Conservation (phyloP, 2,797 vertebrate species). For the Sciaenops ocellatus region DNA sequence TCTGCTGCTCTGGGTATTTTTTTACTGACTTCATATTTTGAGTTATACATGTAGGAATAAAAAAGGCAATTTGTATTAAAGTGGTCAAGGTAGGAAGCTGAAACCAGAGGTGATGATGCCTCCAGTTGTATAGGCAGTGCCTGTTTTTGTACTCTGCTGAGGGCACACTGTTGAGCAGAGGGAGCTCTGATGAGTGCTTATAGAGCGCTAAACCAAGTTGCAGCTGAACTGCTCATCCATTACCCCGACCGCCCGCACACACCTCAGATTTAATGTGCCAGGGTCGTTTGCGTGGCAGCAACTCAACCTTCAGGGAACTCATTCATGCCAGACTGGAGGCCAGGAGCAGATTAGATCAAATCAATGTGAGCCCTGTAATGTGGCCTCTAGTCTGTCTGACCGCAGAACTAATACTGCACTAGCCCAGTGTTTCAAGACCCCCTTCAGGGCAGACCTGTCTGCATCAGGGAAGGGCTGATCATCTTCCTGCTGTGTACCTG, state of each 20-base stretch:
- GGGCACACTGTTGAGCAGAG: slow-evolving; percentile 58
- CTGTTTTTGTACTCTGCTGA: slow-evolving; percentile 73
- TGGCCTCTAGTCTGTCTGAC: slow-evolving; percentile 62
- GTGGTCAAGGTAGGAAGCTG: slow-evolving; percentile 41
- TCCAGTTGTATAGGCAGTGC: slow-evolving; percentile 45
- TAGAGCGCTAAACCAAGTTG: slow-evolving; percentile 76
- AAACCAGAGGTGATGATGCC: slow-evolving; percentile 63
- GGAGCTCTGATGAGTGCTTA: slow-evolving; percentile 78
- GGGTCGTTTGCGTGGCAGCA: slow-evolving; percentile 83
- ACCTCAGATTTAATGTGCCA: slow-evolving; percentile 80
- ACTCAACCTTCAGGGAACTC: slow-evolving; percentile 80
- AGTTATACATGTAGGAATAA: slow-evolving; percentile 37
- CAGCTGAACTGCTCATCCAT: slow-evolving; percentile 79
- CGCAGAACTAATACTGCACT: slow-evolving; percentile 62
- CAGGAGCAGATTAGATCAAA: slow-evolving; percentile 82
- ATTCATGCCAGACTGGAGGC: slow-evolving; percentile 75
- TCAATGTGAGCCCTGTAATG: slow-evolving; percentile 81
- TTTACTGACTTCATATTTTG: slow-evolving; percentile 57
- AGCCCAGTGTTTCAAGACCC: slow-evolving; percentile 72
- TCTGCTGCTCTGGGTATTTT: slow-evolving; percentile 46
- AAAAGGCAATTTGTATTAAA: slow-evolving; percentile 36
- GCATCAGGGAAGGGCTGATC: slow-evolving; percentile 76
- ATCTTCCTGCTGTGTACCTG: slow-evolving; percentile 80
- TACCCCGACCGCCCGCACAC: slow-evolving; percentile 71
- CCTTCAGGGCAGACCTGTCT: slow-evolving; percentile 77